A percentile compares a stretch with the other conserved stretches of the same genome.
phyloP scores from a whole-genome alignment of 2,888 invertebrate genomes.

The Cryptus viduatorius region DNA sequence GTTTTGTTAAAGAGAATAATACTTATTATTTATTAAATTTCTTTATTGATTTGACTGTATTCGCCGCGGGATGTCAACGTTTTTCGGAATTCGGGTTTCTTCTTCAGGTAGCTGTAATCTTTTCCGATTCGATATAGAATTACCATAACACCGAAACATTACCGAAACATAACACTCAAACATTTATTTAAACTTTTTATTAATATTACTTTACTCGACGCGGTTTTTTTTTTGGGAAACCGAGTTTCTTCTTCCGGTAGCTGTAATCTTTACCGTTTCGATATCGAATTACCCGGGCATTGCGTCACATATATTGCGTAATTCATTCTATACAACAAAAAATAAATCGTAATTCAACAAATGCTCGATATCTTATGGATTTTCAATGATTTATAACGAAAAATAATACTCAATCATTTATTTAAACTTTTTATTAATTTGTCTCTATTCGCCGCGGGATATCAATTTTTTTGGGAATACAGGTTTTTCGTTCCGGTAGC shows the following conservation, averaged over 20 bases:
- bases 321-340: too few species aligned
- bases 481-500: slow-evolving; percentile 34
- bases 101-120: slow-evolving; percentile 17
- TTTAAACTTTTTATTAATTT: background rate
- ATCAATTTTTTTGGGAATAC: slow-evolving; percentile 4
- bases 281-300: too few species aligned
- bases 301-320: too few species aligned
- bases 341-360: too few species aligned
- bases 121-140: slow-evolving; percentile 15
- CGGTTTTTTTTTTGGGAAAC: background rate
- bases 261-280: slow-evolving; percentile 24
- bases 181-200: background rate
- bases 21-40: background rate
- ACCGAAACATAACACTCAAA: too few species aligned
- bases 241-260: too few species aligned
- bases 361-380: too few species aligned
- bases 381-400: too few species aligned
- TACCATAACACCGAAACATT: too few species aligned
- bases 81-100: slow-evolving; percentile 16
- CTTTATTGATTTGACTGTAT: background rate
- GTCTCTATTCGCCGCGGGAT: background rate
- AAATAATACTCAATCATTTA: too few species aligned
- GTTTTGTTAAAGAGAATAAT: too few species aligned
- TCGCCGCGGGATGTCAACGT: background rate
- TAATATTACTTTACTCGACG: background rate